phyloP scores from a whole-genome alignment of 2,888 invertebrate genomes.

The Drosophila multiciliata region DNA sequence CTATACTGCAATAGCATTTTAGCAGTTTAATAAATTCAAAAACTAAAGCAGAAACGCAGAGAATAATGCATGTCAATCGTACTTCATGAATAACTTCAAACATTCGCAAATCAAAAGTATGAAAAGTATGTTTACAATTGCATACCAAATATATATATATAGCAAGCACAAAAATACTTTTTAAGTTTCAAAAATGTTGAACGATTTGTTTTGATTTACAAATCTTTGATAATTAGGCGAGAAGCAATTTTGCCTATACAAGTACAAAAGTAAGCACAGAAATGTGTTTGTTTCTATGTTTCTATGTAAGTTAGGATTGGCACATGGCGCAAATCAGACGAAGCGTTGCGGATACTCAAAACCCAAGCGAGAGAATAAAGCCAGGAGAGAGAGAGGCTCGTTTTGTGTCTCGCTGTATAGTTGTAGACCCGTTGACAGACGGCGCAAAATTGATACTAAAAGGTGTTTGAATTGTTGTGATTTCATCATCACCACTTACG shows the following conservation, averaged over 20 bases:
- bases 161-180: neutral
- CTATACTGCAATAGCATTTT: neutral
- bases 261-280: neutral
- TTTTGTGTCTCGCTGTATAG: slow-evolving; percentile 3
- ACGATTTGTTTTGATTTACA: slow-evolving; percentile 8
- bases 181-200: neutral
- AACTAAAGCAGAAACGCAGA: slow-evolving; percentile 3
- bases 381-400: neutral
- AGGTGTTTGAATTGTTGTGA: slow-evolving; percentile 81
- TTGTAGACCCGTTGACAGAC: slow-evolving; percentile 54
- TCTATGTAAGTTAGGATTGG: slow-evolving; percentile 15
- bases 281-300: neutral
- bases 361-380: neutral
- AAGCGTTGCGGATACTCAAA: slow-evolving; percentile 3
- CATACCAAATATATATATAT: neutral
- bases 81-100: neutral
- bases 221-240: slow-evolving; percentile 9
- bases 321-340: slow-evolving; percentile 22
- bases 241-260: slow-evolving; percentile 17
- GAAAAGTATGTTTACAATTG: neutral
- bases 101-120: neutral
- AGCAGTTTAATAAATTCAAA: slow-evolving; percentile 24
- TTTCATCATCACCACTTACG: slow-evolving; percentile 80
- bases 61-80: neutral
- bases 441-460: slow-evolving; percentile 76